Evolutionary conservation across 64 coral and sea anemone genomes (phyloP), one percentile per base, ranked within the genome.

Genomic region (Porites australiensis): DNA sequence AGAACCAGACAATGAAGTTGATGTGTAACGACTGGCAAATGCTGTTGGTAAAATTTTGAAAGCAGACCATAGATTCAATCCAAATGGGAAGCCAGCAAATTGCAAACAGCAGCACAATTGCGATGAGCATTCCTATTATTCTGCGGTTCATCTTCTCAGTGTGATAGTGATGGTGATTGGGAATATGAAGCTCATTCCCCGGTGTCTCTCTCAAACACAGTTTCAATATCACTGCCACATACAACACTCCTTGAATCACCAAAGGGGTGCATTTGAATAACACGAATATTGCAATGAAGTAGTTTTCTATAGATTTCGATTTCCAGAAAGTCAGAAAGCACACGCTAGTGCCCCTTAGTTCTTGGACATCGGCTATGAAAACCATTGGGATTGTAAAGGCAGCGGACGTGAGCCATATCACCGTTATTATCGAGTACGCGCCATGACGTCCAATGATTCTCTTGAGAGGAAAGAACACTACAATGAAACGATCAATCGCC

Each of bases 41-140:
- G 27, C 19, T 13, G 70, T 72, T 64, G 68, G 77, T 60, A 22
- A 60, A 13, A 60, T 80, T 66, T 74, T 72, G 69, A 21, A 85
- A 45, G 66, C 90, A 92, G 43, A 48, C 18, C 12, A 92, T 92
- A 69, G 57, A 51, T 71, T 82, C 70, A 57, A 92, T 63, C 90
- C 90, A 92, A 15, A 82, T 44, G n/a, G 90, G 90, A 55, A 82
- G 48, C 90, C 90, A 92, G 79, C 90, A 92, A 43, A 85, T 7
- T 3, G 82, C 69, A 58, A 92, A 92, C 1, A 72, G 67, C n/a
- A 85, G 7, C 20, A 83, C 70, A 3, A 92, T 72, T 18, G 90
- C 82, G 12, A 92, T 53, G 3, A 92, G 68, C 90, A 92, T 92
- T 46, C 72, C 72, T 11, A 92, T 64, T 20, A 92, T 77, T 85